Conservation (phyloP, 2,888 invertebrate genomes). For the Cataglyphis altisquamis region DNA sequence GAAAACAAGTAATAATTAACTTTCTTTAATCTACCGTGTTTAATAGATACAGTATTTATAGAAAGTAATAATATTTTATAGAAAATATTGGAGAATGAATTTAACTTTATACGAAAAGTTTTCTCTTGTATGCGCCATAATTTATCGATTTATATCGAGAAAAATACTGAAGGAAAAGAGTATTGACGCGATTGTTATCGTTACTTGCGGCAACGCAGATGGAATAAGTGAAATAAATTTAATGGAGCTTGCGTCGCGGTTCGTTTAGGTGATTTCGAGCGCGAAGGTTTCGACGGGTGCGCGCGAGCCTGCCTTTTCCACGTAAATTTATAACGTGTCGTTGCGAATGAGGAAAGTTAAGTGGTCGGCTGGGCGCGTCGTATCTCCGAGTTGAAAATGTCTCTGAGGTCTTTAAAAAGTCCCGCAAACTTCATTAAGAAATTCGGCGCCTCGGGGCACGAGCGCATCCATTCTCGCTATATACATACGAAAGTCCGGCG, state of each 20-base stretch:
- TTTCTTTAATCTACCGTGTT: neutral
- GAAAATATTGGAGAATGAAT: neutral
- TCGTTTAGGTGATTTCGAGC: slow-evolving; percentile 24
- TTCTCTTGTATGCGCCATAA: neutral
- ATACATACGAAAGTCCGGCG: slow-evolving; percentile 60
- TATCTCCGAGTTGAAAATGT: slow-evolving; percentile 53
- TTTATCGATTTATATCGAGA: neutral
- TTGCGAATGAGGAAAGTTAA: slow-evolving; percentile 58
- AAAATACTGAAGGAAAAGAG: neutral
- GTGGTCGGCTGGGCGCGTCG: slow-evolving; percentile 50
- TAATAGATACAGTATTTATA: neutral
- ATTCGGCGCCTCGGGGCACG: slow-evolving; percentile 56
- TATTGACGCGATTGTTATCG: slow-evolving; percentile 1
- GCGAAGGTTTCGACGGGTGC: neutral
- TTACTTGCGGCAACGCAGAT: neutral
- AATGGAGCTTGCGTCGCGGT: neutral
- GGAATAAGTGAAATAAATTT: slow-evolving; percentile 28
- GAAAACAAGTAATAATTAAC: neutral
- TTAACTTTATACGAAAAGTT: neutral
- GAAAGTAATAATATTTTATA: slow-evolving; percentile 1
- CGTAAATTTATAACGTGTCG: slow-evolving; percentile 53
- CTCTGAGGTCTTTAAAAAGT: slow-evolving; percentile 59
- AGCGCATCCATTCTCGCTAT: slow-evolving; percentile 53
- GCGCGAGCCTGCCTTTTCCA: slow-evolving; percentile 6
- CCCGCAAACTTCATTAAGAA: slow-evolving; percentile 61